Evolutionary conservation across 1,140 invertebrate genomes (phyloP).

Genomic region (Pissodes strobi): DNA sequence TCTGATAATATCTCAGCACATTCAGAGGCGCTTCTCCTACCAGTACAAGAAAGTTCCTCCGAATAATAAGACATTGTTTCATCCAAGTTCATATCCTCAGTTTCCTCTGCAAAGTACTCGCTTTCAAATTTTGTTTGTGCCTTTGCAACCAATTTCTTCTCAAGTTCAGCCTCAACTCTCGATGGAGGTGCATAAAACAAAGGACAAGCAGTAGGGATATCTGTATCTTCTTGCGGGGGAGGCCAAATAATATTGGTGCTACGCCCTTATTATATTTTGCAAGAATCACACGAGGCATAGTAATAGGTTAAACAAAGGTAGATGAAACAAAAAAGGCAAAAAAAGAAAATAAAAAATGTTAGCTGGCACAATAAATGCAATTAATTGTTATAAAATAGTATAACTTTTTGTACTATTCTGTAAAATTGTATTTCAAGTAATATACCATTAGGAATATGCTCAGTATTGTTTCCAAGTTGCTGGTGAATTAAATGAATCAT

Average conservation of each 20-base stretch:
- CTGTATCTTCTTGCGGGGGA: slow-evolving; percentile 51
- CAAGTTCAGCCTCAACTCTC: slow-evolving; percentile 40
- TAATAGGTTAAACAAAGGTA: slow-evolving; percentile 16
- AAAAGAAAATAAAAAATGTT: slow-evolving; percentile 18
- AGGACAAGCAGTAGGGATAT: slow-evolving; percentile 51
- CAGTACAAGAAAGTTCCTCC: slow-evolving; percentile 50
- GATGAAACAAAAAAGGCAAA: background rate
- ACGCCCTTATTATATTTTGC: slow-evolving; percentile 56
- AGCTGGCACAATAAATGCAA: background rate
- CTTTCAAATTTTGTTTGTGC: slow-evolving; percentile 28
- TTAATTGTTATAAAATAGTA: slow-evolving; percentile 34
- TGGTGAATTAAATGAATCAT: too few species aligned
- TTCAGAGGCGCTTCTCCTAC: slow-evolving; percentile 48
- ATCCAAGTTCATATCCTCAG: slow-evolving; percentile 40
- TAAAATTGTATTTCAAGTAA: too few species aligned
- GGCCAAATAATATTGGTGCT: slow-evolving; percentile 67
- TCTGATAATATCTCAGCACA: slow-evolving; percentile 53
- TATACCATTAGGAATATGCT: too few species aligned
- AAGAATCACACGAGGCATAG: slow-evolving; percentile 33
- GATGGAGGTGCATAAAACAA: slow-evolving; percentile 52
- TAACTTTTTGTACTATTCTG: slow-evolving; percentile 18
- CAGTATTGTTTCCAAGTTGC: too few species aligned
- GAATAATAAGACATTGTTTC: slow-evolving; percentile 49
- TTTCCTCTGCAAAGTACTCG: slow-evolving; percentile 30
- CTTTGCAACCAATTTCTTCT: slow-evolving; percentile 9